phyloP scores from a whole-genome alignment of 1,140 invertebrate species.

The Drosophila watanabei region DNA sequence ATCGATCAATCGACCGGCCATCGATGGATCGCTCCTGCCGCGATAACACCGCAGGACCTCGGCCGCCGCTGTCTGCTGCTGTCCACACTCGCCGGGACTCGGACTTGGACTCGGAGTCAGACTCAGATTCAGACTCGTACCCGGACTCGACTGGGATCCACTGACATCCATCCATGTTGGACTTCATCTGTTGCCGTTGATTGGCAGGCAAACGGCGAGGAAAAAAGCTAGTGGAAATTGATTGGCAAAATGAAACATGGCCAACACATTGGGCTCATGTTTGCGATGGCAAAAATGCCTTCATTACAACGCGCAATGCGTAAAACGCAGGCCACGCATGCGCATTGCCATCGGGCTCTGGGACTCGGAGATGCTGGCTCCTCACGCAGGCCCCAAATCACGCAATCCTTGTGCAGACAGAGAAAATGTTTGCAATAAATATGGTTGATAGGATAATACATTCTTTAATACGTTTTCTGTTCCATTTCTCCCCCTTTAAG shows the following conservation, averaged over 20 bases:
- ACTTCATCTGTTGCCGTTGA: conserved; percentile 73
- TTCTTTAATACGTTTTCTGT: not conserved
- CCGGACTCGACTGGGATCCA: conserved; percentile 8
- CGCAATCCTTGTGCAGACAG: conserved; percentile 35
- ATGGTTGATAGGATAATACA: not conserved
- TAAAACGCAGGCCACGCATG: conserved; percentile 78
- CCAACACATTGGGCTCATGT: conserved; percentile 61
- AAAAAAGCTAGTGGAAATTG: conserved; percentile 64
- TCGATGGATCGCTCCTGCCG: conserved; percentile 56
- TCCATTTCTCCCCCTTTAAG: not conserved
- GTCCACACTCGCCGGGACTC: conserved; percentile 67
- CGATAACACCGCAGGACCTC: conserved; percentile 74
- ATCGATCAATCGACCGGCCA: conserved; percentile 49
- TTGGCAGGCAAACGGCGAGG: conserved; percentile 63
- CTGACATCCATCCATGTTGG: conserved; percentile 59
- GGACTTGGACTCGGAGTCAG: not conserved
- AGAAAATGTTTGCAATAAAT: not conserved
- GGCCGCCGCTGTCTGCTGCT: conserved; percentile 67
- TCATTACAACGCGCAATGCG: conserved; percentile 78
- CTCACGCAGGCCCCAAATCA: conserved; percentile 60
- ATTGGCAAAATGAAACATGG: conserved; percentile 80
- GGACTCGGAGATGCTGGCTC: conserved; percentile 23
- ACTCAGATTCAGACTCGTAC: not conserved
- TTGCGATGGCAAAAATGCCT: conserved; percentile 79
- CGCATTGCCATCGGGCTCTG: conserved; percentile 47